phyloP scores from a whole-genome alignment of 2,888 invertebrate species.

The Xylophagus ater region DNA sequence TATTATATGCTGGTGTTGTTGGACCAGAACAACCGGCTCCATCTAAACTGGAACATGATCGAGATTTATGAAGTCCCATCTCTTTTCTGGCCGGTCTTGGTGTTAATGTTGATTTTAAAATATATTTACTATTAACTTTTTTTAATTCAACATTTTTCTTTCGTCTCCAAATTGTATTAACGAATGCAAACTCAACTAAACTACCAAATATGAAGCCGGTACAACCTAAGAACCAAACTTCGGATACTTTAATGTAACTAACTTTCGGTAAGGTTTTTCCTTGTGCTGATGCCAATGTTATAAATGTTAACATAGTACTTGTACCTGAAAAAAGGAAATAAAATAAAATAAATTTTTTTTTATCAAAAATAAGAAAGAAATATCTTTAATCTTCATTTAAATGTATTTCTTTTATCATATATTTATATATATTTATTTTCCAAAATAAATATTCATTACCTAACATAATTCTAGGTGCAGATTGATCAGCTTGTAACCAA shows the following conservation, averaged over 20 bases:
- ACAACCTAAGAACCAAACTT: slow-evolving; percentile 81
- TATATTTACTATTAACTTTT: slow-evolving; percentile 61
- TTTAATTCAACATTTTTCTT: slow-evolving; percentile 43
- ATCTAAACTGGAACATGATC: slow-evolving; percentile 61
- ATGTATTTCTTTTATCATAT: not conserved
- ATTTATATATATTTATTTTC: not conserved
- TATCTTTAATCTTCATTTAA: not conserved
- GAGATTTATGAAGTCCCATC: slow-evolving; percentile 53
- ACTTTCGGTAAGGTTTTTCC: slow-evolving; percentile 79
- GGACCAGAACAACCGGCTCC: slow-evolving; percentile 40
- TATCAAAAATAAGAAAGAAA: not conserved
- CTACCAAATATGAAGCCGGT: slow-evolving; percentile 76
- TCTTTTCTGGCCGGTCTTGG: slow-evolving; percentile 64
- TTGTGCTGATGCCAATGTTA: slow-evolving; percentile 74
- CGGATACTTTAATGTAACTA: slow-evolving; percentile 80
- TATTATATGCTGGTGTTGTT: slow-evolving; percentile 48
- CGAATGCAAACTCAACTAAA: slow-evolving; percentile 78
- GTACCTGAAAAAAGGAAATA: slow-evolving; percentile 47
- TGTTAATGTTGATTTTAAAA: slow-evolving; percentile 70
- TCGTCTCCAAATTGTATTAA: slow-evolving; percentile 78
- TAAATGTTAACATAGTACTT: slow-evolving; percentile 77
- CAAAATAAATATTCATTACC: slow-evolving; percentile 42
- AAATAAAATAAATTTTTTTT: slow-evolving; percentile 22
- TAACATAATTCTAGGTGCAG: slow-evolving; percentile 69
- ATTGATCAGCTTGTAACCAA: slow-evolving; percentile 78